Conservation (phyloP, 2,113 vertebrate genomes). For the Alexandromys fortis region DNA sequence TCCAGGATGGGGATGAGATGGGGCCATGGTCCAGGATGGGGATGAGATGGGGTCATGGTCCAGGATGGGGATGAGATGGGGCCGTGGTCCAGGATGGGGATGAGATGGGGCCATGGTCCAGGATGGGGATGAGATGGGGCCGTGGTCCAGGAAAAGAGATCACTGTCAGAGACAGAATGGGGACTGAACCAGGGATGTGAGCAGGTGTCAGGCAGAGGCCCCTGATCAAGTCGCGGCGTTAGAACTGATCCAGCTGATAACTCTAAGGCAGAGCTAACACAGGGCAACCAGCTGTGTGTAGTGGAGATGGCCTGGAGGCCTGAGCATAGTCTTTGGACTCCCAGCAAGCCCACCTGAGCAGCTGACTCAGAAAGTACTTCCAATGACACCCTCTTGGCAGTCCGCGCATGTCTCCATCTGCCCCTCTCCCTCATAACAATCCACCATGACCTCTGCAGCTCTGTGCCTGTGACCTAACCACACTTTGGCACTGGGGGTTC, state of each 20-base stretch:
- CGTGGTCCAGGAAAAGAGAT: background rate
- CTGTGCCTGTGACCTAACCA: too few species aligned
- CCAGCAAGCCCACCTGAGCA: too few species aligned
- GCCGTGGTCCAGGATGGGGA: too few species aligned
- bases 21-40: too few species aligned
- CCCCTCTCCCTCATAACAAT: background rate
- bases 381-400: accelerated
- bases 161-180: accelerated
- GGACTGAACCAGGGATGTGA: background rate
- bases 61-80: too few species aligned
- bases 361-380: too few species aligned
- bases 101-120: too few species aligned
- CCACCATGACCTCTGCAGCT: too few species aligned
- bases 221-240: background rate
- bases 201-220: background rate
- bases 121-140: background rate
- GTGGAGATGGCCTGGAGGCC: background rate
- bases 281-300: background rate
- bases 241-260: accelerated
- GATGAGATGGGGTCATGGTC: too few species aligned
- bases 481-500: background rate
- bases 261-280: too few species aligned
- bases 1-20: too few species aligned
- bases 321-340: background rate
- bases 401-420: too few species aligned